These are phyloP conservation scores for Lota lota DNA, from an alignment of 2,113 vertebrate species.

Conservation along the genomic window DNA sequence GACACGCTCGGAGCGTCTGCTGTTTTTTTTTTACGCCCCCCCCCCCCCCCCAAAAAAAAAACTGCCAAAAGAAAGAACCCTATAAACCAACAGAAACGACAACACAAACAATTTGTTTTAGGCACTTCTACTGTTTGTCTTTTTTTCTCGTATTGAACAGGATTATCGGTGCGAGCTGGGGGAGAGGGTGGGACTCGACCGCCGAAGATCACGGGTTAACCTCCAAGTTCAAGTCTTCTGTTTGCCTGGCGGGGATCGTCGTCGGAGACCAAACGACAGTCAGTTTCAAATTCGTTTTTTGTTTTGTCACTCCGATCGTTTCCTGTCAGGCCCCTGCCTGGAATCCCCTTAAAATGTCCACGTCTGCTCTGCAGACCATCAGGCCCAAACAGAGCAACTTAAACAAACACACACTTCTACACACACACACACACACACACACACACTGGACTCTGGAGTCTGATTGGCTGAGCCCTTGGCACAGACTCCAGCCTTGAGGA, in stretches of 20 bases:
- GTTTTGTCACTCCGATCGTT: background rate
- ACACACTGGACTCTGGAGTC: constrained; percentile 52
- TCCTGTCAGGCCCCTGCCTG: constrained; percentile 1
- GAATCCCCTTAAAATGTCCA: constrained; percentile 33
- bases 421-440: constrained; percentile 16
- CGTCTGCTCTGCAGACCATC: constrained; percentile 70
- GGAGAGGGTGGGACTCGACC: constrained; percentile 58
- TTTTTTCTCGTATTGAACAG: constrained; percentile 65
- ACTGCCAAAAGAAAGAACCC: too few species aligned
- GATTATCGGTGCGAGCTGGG: constrained; percentile 59
- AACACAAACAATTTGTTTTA: constrained; percentile 52
- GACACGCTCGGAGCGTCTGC: constrained; percentile 47
- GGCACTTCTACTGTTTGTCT: constrained; percentile 76
- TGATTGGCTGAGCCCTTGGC: constrained; percentile 61
- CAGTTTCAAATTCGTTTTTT: background rate
- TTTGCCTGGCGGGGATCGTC: constrained; percentile 50
- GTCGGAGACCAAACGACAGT: constrained; percentile 20
- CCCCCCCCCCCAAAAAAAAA: too few species aligned
- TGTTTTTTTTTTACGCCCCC: constrained; percentile 38
- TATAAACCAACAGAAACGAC: too few species aligned
- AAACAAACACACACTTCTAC: constrained; percentile 11
- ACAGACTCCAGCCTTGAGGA: constrained; percentile 27
- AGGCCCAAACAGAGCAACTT: constrained; percentile 34
- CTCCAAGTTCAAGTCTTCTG: constrained; percentile 65
- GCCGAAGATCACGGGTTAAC: constrained; percentile 65